Evolutionary conservation across 2,888 invertebrate genomes (phyloP), one percentile per base, ranked within the genome.

Genomic region (Phaonia tiefii): DNA sequence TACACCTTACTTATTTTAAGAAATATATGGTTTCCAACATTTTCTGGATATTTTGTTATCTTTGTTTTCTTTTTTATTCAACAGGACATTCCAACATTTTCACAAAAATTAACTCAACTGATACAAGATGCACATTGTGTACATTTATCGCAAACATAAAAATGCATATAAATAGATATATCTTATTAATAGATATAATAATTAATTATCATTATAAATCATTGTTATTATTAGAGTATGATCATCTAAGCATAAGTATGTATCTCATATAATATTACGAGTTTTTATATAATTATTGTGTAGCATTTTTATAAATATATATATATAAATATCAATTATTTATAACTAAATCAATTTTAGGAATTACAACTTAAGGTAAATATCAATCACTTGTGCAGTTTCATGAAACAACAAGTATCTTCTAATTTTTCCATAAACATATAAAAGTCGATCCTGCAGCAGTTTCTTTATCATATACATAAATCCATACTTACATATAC

Each of bases 81-180:
- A 22, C 84, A 91, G 91, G 91, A 91, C 88, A 88, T 91, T 87
- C 91, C 91, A 88, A 91, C 91, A 85, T 91, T 91, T 87, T 89
- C 90, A 80, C 88, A 89, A 85, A 89, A 90, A 85, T 87, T 91
- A 85, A 88, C 90, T 78, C 89, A 90, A 85, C 86, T 91, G 67
- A 88, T 90, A 84, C 90, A 90, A 85, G 91, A 91, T 86, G 89
- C 89, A 75, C 89, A 89, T 80, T 90, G 89, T 85, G 87, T 86
- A 84, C 88, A 89, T 84, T 85, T 90, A 39, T 86, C 88, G 84
- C 89, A 90, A 86, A 85, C 86, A 31, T 84, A 84, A 83, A 79
- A 70, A 56, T 60, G 60, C 60, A 60, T 46, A 39, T 25, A 46
- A n/a, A 79, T 60, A 65, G 37, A 79, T 70, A 79, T 56, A 49